phyloP scores from a whole-genome alignment of 2,113 vertebrate genomes.

The Peucedramus taeniatus region DNA sequence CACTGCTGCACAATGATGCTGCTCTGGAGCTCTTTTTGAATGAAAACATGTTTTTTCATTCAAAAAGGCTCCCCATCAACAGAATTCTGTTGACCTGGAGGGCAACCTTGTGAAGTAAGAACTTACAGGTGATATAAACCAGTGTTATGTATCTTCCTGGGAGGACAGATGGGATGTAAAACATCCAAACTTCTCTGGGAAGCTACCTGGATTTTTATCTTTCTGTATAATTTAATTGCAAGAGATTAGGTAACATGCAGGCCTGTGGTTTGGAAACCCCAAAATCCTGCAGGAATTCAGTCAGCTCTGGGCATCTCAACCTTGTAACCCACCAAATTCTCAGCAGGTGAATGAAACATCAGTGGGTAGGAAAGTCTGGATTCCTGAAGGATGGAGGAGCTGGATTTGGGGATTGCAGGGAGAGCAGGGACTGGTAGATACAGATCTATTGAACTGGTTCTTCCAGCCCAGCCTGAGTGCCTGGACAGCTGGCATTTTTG shows the following conservation, averaged over 20 bases:
- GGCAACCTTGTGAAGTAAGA: not conserved
- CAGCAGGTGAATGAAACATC: not conserved
- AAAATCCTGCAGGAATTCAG: not conserved
- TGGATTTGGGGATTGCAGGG: not conserved
- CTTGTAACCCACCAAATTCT: not conserved
- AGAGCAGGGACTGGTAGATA: not conserved
- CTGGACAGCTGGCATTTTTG: constrained; percentile 5
- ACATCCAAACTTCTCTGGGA: not conserved
- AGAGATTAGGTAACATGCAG: not conserved
- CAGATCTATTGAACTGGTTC: constrained; percentile 40
- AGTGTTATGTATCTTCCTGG: not conserved
- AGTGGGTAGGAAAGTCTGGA: not conserved
- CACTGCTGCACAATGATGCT: not conserved
- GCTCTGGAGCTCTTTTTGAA: not conserved
- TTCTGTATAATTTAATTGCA: not conserved
- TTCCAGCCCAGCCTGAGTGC: constrained; percentile 43
- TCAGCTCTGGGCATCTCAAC: not conserved
- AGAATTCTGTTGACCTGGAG: not conserved
- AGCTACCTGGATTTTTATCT: not conserved
- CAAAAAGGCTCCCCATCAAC: not conserved
- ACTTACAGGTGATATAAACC: not conserved
- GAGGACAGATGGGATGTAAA: not conserved
- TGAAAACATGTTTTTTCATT: not conserved
- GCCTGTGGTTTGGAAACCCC: not conserved
- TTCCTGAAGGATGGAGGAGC: not conserved